Percentiles rank a stretch among this genome's conserved stretches.
Conservation (phyloP, 2,888 invertebrate species). For the Mongoloraphidia duomilia region DNA sequence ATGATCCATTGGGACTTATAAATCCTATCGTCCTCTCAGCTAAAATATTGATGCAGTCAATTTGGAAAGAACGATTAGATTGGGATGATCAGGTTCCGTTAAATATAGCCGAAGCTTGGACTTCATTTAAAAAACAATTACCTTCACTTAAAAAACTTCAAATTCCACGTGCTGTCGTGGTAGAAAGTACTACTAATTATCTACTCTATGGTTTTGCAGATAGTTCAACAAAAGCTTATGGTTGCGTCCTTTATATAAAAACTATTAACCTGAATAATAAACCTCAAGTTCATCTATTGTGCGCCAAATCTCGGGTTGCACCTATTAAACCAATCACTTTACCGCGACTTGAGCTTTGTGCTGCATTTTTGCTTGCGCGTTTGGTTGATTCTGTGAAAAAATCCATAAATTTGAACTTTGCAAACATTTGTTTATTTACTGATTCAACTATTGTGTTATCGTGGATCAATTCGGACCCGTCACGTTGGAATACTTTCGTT, state of each 20-base stretch:
- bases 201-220: not conserved
- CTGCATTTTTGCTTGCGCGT: not conserved
- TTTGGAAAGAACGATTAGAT: not conserved
- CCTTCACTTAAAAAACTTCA: not conserved
- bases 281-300: not conserved
- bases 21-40: not conserved
- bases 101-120: not conserved
- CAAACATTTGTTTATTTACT: not conserved
- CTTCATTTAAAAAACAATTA: not conserved
- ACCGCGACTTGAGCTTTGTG: not conserved
- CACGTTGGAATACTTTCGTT: not conserved
- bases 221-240: constrained; percentile 1
- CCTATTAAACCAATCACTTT: not conserved
- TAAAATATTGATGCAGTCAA: not conserved
- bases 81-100: not conserved
- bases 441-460: not conserved
- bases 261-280: not conserved
- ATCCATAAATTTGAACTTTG: not conserved
- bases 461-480: not conserved
- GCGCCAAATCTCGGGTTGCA: not conserved
- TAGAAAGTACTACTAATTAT: not conserved
- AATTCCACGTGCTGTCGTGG: not conserved
- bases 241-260: not conserved
- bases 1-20: not conserved
- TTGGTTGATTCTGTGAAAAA: not conserved